Evolutionary conservation across 2,888 invertebrate genomes (phyloP).

Genomic region (Chloromyia formosa): DNA sequence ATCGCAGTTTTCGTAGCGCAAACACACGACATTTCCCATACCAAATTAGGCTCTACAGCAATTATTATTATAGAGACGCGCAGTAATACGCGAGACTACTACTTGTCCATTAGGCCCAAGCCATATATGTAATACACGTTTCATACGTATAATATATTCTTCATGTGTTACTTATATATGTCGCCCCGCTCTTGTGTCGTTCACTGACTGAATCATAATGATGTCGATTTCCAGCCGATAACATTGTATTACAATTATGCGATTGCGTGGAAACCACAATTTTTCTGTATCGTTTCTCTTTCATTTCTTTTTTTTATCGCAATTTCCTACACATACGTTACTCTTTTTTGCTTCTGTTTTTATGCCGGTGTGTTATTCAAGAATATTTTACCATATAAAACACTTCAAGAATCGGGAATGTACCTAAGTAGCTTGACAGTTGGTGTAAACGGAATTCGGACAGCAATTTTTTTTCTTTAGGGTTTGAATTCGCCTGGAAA

Average conservation of each 20-base stretch:
- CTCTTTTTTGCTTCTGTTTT: background rate
- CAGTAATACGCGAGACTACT: background rate
- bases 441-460: too few relatives aligned
- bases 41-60: conserved; percentile 6
- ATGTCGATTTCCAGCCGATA: conserved; percentile 24
- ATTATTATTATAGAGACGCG: background rate
- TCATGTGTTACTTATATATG: background rate
- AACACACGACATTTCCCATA: conserved; percentile 5
- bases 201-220: conserved; percentile 17
- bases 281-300: background rate
- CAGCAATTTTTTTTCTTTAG: too few relatives aligned
- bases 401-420: too few relatives aligned
- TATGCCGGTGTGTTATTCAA: background rate
- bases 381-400: background rate
- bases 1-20: background rate
- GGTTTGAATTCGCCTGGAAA: too few relatives aligned
- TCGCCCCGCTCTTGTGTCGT: background rate
- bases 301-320: conserved; percentile 3
- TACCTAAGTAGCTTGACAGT: too few relatives aligned
- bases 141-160: background rate
- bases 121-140: background rate
- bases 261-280: conserved; percentile 21
- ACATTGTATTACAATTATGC: conserved; percentile 30
- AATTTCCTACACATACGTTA: conserved; percentile 11
- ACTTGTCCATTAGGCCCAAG: background rate